Evolutionary conservation across 2,797 vertebrate genomes (phyloP).

Genomic region (Siniperca undulata): DNA sequence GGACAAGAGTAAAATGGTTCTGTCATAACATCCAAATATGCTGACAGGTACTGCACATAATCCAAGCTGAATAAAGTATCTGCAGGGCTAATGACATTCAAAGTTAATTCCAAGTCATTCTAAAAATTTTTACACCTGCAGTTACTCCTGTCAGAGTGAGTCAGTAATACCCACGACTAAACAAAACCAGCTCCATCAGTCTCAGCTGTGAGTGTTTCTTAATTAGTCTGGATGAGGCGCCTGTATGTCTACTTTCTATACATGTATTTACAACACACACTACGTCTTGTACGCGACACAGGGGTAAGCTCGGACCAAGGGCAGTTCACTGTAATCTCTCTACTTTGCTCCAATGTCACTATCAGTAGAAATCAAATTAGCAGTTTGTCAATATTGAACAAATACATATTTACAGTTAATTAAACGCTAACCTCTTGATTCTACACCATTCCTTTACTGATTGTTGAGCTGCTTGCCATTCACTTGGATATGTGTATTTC

Average conservation of each 20-base stretch:
- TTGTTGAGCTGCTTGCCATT: conserved; percentile 78
- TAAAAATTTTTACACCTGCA: conserved; percentile 30
- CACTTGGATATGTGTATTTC: conserved; percentile 74
- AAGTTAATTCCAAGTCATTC: conserved; percentile 49
- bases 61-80: conserved; percentile 56
- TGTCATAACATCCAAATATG: conserved; percentile 47
- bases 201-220: conserved; percentile 60
- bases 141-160: conserved; percentile 33
- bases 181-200: conserved; percentile 31
- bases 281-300: conserved; percentile 71
- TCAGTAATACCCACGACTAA: conserved; percentile 33
- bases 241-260: conserved; percentile 84
- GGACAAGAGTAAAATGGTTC: conserved; percentile 54
- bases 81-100: conserved; percentile 56
- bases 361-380: conserved; percentile 84
- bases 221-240: conserved; percentile 73
- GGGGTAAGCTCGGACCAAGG: conserved; percentile 75
- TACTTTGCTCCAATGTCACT: conserved; percentile 78
- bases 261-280: conserved; percentile 86
- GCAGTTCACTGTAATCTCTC: conserved; percentile 79
- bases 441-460: conserved; percentile 60
- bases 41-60: conserved; percentile 47
- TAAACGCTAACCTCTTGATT: conserved; percentile 65
- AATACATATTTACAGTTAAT: conserved; percentile 86
- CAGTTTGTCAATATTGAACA: conserved; percentile 80